Base-by-base conservation (phyloP, 2,888 invertebrate species). In the Drosophila vallismaia region DNA sequence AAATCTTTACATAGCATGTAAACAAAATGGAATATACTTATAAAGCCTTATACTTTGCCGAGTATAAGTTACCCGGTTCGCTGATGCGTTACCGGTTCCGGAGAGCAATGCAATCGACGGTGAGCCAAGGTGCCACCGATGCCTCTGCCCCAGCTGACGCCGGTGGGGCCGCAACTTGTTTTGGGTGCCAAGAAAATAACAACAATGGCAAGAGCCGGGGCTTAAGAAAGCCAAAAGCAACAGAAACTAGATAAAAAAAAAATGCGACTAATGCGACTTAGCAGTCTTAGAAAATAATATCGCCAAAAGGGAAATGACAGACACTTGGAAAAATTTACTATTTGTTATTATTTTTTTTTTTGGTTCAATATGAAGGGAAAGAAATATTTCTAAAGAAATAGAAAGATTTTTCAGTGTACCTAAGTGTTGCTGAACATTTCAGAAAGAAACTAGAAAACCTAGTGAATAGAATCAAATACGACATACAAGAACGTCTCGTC, bases 211-310 rank as follows among this genome's bases (percentile, higher is more conserved):
- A 40, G 40, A 40, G 40, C 36, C 36, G 38, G 12, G 12, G 5
- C 12, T 19, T 4, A 42, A 42, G 40, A 42, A 12, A 38, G 12
- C 12, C 12, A 46, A 52, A 58, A 28, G 33, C 49, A 38, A 31
- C 50, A 31, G 50, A 50, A 60, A 52, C 33, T 19, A 40, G 19
- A 19, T 19, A 28, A 57, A n/a, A 69, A 50, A 50, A 81, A 82
- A 79, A 79, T 67, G 70, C 68, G 55, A 80, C 70, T 80, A 84
- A 80, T 83, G 70, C 83, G 77, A 79, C 75, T 81, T 75, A 75
- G 72, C 40, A 59, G 75, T 50, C 48, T 38, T 63, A 62, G 45
- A 75, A 68, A 77, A 68, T 68, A 29, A 64, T 69, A 71, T 62
- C 45, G 45, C 55, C 57, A 38, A 42, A 42, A 49, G 49, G 53